Base-by-base conservation (phyloP, 1,140 invertebrate genomes). In the Linepithema humile region DNA sequence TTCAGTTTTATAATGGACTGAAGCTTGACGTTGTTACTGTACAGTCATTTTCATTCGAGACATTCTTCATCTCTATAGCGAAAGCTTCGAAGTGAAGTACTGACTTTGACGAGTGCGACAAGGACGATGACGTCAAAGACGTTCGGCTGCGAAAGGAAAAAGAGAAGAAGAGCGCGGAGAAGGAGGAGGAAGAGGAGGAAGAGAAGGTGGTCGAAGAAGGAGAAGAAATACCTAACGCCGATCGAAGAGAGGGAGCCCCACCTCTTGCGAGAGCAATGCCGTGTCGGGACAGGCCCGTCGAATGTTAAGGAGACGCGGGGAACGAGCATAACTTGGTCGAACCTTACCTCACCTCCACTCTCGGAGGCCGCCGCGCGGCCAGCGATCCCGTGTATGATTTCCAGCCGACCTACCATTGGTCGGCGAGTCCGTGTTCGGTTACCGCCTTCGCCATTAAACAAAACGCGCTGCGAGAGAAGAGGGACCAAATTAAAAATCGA, bases 371-470 rank as follows among this genome's bases (percentile, higher is more conserved):
- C 86, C 86, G 91, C 65, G 87, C 88, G 83, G 84, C 83, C 86
- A 67, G 84, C 86, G 90, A 91, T 89, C 87, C 83, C 88, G 91
- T 87, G 92, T 92, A 93, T 93, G 93, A 93, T 93, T 93, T 92
- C 90, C 85, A 93, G 90, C 86, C 85, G 80, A 40, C 35, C 86
- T 89, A 87, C 86, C 70, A 93, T 93, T 93, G 93, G 93, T 89
- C 84, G 90, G 72, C 82, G 73, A 85, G 83, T 87, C 84, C 77
- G 84, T 85, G 89, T 87, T 86, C 89, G 88, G 87, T 91, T 91
- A 91, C 90, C 92, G 91, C 91, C 91, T 93, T 91, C 86, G 85
- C 89, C 84, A 85, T 88, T 91, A 92, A 92, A 92, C 86, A 92
- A 92, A 92, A 92, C 90, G 69, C 82, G 72, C 86, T 77, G 64